Conservation (phyloP, 2,113 vertebrate genomes). For the Chloropsis hardwickii region DNA sequence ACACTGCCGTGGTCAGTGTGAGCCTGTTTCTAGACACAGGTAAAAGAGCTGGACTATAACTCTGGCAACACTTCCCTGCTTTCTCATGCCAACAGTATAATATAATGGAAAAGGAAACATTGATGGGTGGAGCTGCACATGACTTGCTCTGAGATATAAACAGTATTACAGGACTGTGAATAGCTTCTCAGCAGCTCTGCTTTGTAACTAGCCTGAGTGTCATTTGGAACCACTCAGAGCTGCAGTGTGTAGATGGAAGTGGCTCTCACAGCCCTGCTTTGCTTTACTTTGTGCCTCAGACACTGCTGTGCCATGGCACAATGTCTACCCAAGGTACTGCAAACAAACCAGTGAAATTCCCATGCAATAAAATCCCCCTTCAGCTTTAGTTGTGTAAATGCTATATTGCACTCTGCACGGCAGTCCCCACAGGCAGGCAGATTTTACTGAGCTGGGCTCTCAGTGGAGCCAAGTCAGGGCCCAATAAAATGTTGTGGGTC, state of each 20-base stretch:
- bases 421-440: background rate
- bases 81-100: slow-evolving; percentile 8
- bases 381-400: background rate
- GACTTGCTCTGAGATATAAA: background rate
- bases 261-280: background rate
- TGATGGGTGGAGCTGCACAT: background rate
- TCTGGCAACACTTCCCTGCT: background rate
- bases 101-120: background rate
- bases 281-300: background rate
- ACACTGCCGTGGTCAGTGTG: background rate
- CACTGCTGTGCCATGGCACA: background rate
- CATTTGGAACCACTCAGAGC: background rate
- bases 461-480: background rate
- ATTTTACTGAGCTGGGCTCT: background rate
- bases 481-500: background rate
- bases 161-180: background rate
- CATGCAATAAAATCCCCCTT: background rate
- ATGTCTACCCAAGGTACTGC: background rate
- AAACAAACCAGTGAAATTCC: background rate
- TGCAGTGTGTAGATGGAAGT: background rate
- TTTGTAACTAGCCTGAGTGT: background rate
- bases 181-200: background rate
- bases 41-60: background rate
- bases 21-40: background rate
- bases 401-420: background rate